Evolutionary conservation across 2,888 invertebrate genomes (phyloP).

Genomic region (Chrysina gloriosa): DNA sequence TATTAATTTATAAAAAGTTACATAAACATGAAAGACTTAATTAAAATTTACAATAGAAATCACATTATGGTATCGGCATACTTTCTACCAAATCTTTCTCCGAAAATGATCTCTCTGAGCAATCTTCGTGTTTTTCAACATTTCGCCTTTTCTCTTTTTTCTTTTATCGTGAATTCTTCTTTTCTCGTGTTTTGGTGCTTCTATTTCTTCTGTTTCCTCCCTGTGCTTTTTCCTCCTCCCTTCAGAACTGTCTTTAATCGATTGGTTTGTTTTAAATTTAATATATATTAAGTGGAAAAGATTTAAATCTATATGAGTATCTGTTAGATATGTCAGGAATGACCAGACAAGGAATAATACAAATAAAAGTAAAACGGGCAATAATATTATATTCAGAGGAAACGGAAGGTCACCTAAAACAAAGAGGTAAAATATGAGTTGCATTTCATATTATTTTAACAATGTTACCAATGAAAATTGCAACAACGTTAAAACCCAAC

Average conservation of each 20-base stretch:
- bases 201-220: constrained; percentile 30
- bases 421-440: too few relatives aligned
- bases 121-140: neutral
- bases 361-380: constrained; percentile 29
- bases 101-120: neutral
- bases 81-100: neutral
- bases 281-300: constrained; percentile 30
- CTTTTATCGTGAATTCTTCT: neutral
- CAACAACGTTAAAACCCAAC: too few relatives aligned
- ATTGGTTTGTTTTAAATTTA: constrained; percentile 34
- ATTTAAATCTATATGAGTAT: constrained; percentile 29
- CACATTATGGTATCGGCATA: neutral
- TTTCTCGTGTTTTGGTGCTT: neutral
- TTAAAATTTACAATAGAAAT: too few relatives aligned
- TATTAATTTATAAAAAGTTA: too few relatives aligned
- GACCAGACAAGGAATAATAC: constrained; percentile 18
- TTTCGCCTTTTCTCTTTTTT: neutral
- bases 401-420: constrained; percentile 33
- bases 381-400: constrained; percentile 32
- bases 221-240: neutral
- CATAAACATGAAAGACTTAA: too few relatives aligned
- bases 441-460: neutral
- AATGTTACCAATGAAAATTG: neutral
- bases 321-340: constrained; percentile 22
- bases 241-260: constrained; percentile 1